Conservation (phyloP, 2,113 vertebrate species). For the Gobio gobio region DNA sequence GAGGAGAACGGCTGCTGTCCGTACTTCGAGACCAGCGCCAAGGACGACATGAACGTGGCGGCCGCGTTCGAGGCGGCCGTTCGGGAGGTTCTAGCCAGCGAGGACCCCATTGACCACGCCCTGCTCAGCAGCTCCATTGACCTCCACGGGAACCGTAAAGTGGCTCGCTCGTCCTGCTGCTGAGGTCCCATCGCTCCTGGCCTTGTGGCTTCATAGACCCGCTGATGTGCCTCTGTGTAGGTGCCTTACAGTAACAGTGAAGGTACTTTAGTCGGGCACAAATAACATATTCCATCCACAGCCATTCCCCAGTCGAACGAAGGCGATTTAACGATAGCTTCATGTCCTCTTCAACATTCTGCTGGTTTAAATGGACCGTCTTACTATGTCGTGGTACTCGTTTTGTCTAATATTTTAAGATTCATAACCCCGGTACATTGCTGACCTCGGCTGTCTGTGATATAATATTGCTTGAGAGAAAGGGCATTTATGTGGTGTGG, state of each 20-base stretch:
- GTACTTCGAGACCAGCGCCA: constrained; percentile 96
- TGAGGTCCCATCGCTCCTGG: constrained; percentile 61
- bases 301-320: constrained; percentile 27
- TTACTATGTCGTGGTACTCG: background rate
- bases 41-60: constrained; percentile 95
- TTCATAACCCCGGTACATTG: background rate
- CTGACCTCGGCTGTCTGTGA: background rate
- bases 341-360: background rate
- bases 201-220: constrained; percentile 26
- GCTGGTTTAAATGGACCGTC: background rate
- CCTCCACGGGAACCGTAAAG: constrained; percentile 88
- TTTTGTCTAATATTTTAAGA: background rate
- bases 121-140: constrained; percentile 89
- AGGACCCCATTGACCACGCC: constrained; percentile 91
- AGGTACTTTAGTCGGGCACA: constrained; percentile 55
- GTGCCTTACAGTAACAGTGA: constrained; percentile 33
- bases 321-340: too few species aligned
- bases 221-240: constrained; percentile 6
- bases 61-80: constrained; percentile 95
- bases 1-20: constrained; percentile 90
- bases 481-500: background rate
- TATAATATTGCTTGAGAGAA: background rate
- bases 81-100: constrained; percentile 87
- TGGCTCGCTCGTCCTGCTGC: constrained; percentile 85
- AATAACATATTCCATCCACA: constrained; percentile 15